Conservation (phyloP, 2,888 invertebrate genomes). For the Chrysotoxum bicinctum region DNA sequence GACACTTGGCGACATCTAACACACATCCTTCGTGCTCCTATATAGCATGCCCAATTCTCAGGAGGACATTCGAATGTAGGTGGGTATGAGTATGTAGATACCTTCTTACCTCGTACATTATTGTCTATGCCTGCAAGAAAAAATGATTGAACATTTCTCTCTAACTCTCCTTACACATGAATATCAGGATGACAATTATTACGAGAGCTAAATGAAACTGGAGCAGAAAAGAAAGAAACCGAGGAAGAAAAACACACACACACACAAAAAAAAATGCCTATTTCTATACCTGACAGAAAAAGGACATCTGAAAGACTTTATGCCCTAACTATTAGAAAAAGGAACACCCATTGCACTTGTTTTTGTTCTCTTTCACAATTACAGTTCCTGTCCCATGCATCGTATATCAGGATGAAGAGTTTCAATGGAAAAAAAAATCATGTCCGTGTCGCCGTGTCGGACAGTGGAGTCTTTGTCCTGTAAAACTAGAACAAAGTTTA, state of each 20-base stretch:
- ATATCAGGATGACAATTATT: constrained; percentile 61
- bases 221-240: constrained; percentile 32
- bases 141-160: constrained; percentile 61
- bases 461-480: neutral
- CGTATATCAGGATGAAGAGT: constrained; percentile 46
- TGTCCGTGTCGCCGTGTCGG: neutral
- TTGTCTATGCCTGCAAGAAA: constrained; percentile 17
- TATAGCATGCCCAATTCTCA: constrained; percentile 35
- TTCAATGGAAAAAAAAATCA: constrained; percentile 23
- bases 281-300: constrained; percentile 50
- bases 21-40: neutral
- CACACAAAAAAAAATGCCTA: constrained; percentile 48
- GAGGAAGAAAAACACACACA: neutral
- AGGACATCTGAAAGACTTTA: constrained; percentile 50
- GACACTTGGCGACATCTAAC: constrained; percentile 48
- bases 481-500: neutral
- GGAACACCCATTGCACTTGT: constrained; percentile 45
- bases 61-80: constrained; percentile 29
- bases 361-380: constrained; percentile 31
- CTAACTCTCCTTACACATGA: neutral
- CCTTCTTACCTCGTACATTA: neutral
- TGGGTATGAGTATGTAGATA: neutral
- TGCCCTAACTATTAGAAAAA: constrained; percentile 41
- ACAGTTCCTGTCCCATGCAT: constrained; percentile 26
- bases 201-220: constrained; percentile 42